These are phyloP conservation scores for Melanotaenia boesemani DNA, from an alignment of 2,797 vertebrate species.

Conservation along the genomic window DNA sequence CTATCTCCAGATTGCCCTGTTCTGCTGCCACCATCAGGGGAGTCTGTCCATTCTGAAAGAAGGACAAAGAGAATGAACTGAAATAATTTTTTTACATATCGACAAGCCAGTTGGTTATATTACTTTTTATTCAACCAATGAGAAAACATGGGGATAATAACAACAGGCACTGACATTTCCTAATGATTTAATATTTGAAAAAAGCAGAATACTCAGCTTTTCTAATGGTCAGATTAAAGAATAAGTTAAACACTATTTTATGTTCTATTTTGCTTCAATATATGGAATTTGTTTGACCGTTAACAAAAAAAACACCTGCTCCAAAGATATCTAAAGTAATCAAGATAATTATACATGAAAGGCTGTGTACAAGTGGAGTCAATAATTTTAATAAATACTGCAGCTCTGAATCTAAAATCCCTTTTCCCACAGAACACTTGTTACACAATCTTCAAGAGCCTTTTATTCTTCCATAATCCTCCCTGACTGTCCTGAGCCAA, in stretches of 20 bases:
- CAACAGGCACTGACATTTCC: background rate
- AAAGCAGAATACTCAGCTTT: background rate
- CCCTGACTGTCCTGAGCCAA: constrained; percentile 7
- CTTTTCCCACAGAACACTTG: constrained; percentile 19
- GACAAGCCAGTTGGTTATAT: constrained; percentile 11
- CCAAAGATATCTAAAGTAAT: background rate
- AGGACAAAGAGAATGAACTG: constrained; percentile 5
- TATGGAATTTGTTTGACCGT: background rate
- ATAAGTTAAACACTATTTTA: background rate
- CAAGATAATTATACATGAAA: constrained; percentile 4
- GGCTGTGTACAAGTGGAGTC: background rate
- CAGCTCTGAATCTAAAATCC: background rate
- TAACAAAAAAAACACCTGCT: background rate
- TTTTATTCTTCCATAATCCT: constrained; percentile 21
- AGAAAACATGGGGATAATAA: background rate
- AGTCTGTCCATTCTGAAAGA: constrained; percentile 78
- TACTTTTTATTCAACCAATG: constrained; percentile 4
- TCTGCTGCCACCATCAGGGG: constrained; percentile 96
- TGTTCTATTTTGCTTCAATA: constrained; percentile 1
- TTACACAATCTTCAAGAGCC: constrained; percentile 21
- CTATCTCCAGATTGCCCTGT: constrained; percentile 94
- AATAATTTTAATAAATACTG: background rate
- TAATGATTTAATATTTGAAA: background rate
- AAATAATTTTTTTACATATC: constrained; percentile 10
- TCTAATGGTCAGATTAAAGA: background rate